Percentiles rank a stretch among this genome's conserved stretches.
Evolutionary conservation across 2,797 vertebrate species (phyloP).

Genomic region (Ctenochaetus hawaiiensis): DNA sequence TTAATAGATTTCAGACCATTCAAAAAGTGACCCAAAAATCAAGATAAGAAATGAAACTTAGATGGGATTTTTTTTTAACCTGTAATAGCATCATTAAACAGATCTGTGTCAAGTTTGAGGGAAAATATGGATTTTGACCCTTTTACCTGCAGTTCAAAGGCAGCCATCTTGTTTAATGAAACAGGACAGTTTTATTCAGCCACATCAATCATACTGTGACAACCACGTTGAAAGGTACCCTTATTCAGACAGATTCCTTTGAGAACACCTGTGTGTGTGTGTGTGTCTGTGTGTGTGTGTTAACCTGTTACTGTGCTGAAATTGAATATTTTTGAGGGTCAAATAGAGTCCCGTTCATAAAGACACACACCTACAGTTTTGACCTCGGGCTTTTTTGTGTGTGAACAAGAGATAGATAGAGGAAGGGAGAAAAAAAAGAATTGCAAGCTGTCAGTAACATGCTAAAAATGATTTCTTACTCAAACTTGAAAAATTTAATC

Average conservation of each 20-base stretch:
- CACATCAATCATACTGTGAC: slow-evolving; percentile 50
- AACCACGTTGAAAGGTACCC: slow-evolving; percentile 46
- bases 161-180: slow-evolving; percentile 44
- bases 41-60: not conserved
- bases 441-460: slow-evolving; percentile 10
- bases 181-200: slow-evolving; percentile 27
- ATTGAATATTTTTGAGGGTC: slow-evolving; percentile 40
- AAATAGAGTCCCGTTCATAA: slow-evolving; percentile 17
- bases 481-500: slow-evolving; percentile 30
- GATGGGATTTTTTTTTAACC: not conserved
- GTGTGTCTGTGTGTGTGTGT: not conserved
- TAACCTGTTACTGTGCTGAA: slow-evolving; percentile 26
- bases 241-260: slow-evolving; percentile 11
- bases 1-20: not conserved
- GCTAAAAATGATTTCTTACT: slow-evolving; percentile 24
- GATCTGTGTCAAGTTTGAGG: slow-evolving; percentile 6
- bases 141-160: slow-evolving; percentile 14
- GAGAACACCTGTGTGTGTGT: no score
- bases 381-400: slow-evolving; percentile 19
- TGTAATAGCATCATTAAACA: not conserved
- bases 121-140: not conserved
- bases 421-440: not conserved
- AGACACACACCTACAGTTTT: slow-evolving; percentile 15
- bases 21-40: not conserved
- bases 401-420: slow-evolving; percentile 1